Evolutionary conservation across 2,113 vertebrate species (phyloP).

Genomic region (Myotis yumanensis): DNA sequence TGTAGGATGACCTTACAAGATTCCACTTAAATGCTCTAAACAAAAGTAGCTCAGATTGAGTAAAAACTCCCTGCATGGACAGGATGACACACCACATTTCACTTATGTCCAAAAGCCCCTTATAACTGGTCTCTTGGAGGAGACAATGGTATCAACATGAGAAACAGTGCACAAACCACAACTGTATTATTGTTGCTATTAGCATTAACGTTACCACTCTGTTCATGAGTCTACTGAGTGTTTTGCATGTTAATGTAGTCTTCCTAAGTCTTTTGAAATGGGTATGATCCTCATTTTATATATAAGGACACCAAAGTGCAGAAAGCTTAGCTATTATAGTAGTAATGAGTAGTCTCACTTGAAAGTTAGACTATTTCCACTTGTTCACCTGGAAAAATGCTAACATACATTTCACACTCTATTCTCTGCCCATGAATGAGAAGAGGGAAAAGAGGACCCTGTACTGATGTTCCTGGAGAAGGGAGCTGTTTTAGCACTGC

Average conservation of each 20-base stretch:
- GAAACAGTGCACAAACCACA: background rate
- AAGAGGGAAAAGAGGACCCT: background rate
- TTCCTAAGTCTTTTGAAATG: background rate
- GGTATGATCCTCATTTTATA: background rate
- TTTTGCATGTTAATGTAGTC: background rate
- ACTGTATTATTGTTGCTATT: background rate
- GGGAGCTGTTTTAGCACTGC: background rate
- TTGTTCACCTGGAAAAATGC: background rate
- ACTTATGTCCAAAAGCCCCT: background rate
- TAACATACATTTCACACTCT: rapidly evolving
- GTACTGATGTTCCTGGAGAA: background rate
- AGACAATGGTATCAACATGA: background rate
- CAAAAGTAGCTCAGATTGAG: background rate
- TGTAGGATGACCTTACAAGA: background rate
- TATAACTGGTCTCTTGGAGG: background rate
- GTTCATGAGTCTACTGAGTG: background rate
- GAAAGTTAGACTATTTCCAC: background rate
- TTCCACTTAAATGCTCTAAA: background rate
- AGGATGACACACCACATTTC: background rate
- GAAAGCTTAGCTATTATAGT: background rate
- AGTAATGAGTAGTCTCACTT: background rate
- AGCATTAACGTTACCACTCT: background rate
- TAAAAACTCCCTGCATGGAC: background rate
- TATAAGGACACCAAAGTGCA: background rate
- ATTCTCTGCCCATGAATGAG: background rate